Evolutionary conservation across 2,113 vertebrate species (phyloP), one percentile per base, ranked within the genome.

Genomic region (Epinephelus lanceolatus): DNA sequence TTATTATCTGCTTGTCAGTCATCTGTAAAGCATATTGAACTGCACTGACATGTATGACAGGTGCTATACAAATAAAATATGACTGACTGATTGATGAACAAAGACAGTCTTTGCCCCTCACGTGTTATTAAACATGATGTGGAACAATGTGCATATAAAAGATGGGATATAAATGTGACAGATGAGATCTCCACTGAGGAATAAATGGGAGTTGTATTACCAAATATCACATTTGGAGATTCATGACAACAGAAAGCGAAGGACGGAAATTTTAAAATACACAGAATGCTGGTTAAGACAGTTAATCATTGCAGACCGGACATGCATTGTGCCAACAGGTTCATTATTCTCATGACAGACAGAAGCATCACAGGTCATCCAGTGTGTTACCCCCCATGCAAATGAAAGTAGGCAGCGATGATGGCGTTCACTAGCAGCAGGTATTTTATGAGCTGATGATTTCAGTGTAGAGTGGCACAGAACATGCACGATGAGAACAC

Each of bases 401-500:
- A 71, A 87, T 17, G 53, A 75, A 75, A 88, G 33, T 0, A 40
- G 37, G 59, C 61, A 55, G 71, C 2, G 18, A 75, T 6, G 19
- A 66, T 0, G 12, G 67, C 4, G 17, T 27, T 52, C 5, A 53
- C 30, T 6, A 33, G 30, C 51, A 80, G 52, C 51, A 81, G 52
- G 12, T 15, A 19, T 55, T 74, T 74, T 12, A 52, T 45, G 10
- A 83, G 81, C 7, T 17, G 5, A 61, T 59, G 42, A 62, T 0
- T 59, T 56, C 0, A 10, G 23, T 17, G 59, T 47, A 23, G 17
- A 40, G 63, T 15, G 4, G 15, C 8, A 40, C 0, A 63, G 30
- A 79, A 57, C 89, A 92, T 87, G 82, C 84, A 84, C 2, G 53
- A 70, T 65, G 59, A 78, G 17, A 63, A 67, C 71, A 78, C 9